Evolutionary conservation across 2,797 vertebrate species (phyloP).

Genomic region (Acanthis flammea): DNA sequence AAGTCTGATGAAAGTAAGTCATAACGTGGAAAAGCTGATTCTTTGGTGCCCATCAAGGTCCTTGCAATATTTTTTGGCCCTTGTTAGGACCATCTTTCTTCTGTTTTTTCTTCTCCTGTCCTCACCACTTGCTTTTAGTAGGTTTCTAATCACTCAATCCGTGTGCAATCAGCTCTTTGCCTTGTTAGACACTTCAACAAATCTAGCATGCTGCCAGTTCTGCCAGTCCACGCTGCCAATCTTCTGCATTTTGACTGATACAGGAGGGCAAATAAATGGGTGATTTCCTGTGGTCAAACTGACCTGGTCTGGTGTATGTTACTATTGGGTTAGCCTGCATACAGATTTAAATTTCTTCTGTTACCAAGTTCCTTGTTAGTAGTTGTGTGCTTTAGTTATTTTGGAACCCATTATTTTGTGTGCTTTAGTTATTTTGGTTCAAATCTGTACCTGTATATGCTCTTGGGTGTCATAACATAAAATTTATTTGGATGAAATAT

Average conservation of each 20-base stretch:
- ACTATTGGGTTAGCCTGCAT: neutral
- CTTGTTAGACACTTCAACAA: neutral
- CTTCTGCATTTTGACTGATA: neutral
- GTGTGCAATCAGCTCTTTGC: too few relatives aligned
- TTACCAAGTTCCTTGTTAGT: neutral
- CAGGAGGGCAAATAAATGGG: neutral
- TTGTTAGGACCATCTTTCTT: neutral
- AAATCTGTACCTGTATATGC: neutral
- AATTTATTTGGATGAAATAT: neutral
- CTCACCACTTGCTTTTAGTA: neutral
- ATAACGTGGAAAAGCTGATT: neutral
- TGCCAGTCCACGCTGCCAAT: too few relatives aligned
- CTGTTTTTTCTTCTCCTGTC: neutral
- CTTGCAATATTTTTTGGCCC: neutral
- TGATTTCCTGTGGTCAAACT: neutral
- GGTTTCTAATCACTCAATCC: neutral
- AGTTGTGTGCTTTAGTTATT: neutral
- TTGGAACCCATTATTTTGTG: neutral
- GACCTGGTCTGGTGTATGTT: neutral
- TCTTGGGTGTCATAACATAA: neutral
- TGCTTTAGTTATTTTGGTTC: neutral
- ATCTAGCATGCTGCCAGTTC: fast-evolving
- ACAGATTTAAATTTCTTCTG: fast-evolving
- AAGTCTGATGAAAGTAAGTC: neutral
- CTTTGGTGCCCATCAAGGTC: neutral